Evolutionary conservation across 2,888 invertebrate species (phyloP).

Genomic region (Pollenia angustigena): DNA sequence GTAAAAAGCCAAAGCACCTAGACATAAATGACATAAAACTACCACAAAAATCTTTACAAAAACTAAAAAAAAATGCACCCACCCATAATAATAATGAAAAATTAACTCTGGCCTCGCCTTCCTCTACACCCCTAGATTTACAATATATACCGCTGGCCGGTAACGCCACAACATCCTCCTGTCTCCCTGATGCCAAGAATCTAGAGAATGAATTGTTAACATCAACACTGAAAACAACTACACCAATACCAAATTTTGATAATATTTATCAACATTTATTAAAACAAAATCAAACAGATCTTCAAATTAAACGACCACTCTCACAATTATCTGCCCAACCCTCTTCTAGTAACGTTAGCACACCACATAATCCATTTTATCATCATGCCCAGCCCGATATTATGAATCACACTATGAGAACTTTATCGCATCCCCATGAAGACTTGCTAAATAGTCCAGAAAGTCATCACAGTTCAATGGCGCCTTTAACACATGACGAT

Average conservation of each 20-base stretch:
- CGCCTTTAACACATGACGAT: constrained; percentile 64
- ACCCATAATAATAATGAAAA: background rate
- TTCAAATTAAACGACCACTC: constrained; percentile 34
- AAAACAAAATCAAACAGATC: constrained; percentile 61
- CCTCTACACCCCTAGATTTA: constrained; percentile 28
- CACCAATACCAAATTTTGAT: constrained; percentile 67
- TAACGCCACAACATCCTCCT: constrained; percentile 19
- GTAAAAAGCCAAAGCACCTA: constrained; percentile 78
- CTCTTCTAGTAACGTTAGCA: background rate
- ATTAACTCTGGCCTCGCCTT: background rate
- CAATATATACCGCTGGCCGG: constrained; percentile 57
- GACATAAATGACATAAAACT: background rate
- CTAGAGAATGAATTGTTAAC: constrained; percentile 7
- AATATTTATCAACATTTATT: constrained; percentile 71
- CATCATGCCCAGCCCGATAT: constrained; percentile 22
- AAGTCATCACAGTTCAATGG: constrained; percentile 66
- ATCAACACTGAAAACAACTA: constrained; percentile 25
- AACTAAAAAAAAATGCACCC: constrained; percentile 75
- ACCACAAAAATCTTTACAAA: constrained; percentile 12
- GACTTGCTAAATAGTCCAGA: constrained; percentile 68
- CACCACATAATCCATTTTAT: constrained; percentile 50
- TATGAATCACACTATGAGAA: constrained; percentile 32
- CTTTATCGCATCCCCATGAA: background rate
- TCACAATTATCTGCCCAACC: constrained; percentile 37
- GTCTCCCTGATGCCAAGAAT: constrained; percentile 3